Evolutionary conservation across 2,113 vertebrate genomes (phyloP), one percentile per base, ranked within the genome.

Genomic region (Brienomyrus longianalis): DNA sequence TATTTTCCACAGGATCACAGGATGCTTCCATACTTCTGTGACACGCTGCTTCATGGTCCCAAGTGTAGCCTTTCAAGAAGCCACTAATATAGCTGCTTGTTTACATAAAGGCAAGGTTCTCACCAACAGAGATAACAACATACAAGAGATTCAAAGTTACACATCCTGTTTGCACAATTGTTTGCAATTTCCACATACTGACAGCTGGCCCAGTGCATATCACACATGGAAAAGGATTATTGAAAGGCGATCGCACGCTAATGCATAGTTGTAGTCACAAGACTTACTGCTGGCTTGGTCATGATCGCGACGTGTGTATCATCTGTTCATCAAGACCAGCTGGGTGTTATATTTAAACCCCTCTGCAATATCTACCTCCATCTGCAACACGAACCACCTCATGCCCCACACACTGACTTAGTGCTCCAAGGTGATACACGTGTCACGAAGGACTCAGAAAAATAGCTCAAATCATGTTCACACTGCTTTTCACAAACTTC

Each of bases 321-420:
- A 80, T 80, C 74, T 80, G 74, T 80, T 80, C 74, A 80, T 80
- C 43, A 80, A 43, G 74, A 80, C 74, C 74, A 80, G 74, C 74
- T 80, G 35, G 43, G 35, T 80, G 74, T 80, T 80, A 80, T 80
- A 80, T 80, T 80, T 80, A 80, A 43, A 39, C 74, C 35, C 15
- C 74, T 19, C 74, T 80, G 74, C 74, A 19, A 80, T 80, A 43
- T 80, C 74, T 17, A 7, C 74, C 74, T 43, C 31, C 35, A 43
- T 43, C 5, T 80, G 74, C 74, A 80, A 80, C 74, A 8, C 17
- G 74, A 80, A 19, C 13, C 74, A 39, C 31, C 15, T 8, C 74
- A 80, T 3, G 74, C 35, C 31, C 35, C 35, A 39, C 6, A 39
- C 74, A 43, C 74, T 80, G 35, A 43, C 6, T 43, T 19, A 35